phyloP scores from a whole-genome alignment of 2,888 invertebrate species.

The Calliopum simillimum region DNA sequence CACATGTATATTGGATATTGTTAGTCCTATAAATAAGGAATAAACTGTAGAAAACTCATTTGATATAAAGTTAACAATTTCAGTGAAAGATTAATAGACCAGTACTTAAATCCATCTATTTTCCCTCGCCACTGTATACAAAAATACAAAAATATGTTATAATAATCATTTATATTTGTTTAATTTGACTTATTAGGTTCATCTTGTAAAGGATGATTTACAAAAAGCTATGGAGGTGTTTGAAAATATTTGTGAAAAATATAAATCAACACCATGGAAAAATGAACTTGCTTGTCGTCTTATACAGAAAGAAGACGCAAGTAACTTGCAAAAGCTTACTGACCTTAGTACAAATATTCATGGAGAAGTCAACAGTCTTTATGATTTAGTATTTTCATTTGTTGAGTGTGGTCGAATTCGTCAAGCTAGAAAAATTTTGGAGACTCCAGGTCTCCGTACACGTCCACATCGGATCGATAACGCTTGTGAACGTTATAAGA shows the following conservation, averaged over 20 bases:
- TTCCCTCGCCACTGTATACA: no score
- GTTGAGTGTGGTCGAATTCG: conserved; percentile 83
- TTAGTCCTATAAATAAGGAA: no score
- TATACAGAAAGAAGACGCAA: conserved; percentile 81
- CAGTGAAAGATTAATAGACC: no score
- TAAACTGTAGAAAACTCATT: no score
- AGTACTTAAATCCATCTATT: no score
- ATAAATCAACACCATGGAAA: conserved; percentile 81
- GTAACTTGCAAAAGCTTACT: conserved; percentile 82
- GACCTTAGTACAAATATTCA: conserved; percentile 82
- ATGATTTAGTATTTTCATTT: conserved; percentile 85
- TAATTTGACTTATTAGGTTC: conserved; percentile 66
- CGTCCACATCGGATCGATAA: conserved; percentile 75
- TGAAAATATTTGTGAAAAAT: conserved; percentile 75
- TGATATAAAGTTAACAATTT: no score
- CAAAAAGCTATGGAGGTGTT: conserved; percentile 78
- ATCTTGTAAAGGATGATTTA: conserved; percentile 76
- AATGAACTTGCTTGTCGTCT: conserved; percentile 78
- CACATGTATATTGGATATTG: no score
- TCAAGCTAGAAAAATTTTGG: conserved; percentile 85
- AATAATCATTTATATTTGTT: neutral
- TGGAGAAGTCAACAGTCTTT: conserved; percentile 86
- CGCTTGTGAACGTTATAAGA: conserved; percentile 75
- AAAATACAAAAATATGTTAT: no score
- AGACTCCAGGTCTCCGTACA: conserved; percentile 84